Percentiles rank a stretch among this genome's conserved stretches.
Conservation (phyloP, 2,113 vertebrate species). For the Perca flavescens region DNA sequence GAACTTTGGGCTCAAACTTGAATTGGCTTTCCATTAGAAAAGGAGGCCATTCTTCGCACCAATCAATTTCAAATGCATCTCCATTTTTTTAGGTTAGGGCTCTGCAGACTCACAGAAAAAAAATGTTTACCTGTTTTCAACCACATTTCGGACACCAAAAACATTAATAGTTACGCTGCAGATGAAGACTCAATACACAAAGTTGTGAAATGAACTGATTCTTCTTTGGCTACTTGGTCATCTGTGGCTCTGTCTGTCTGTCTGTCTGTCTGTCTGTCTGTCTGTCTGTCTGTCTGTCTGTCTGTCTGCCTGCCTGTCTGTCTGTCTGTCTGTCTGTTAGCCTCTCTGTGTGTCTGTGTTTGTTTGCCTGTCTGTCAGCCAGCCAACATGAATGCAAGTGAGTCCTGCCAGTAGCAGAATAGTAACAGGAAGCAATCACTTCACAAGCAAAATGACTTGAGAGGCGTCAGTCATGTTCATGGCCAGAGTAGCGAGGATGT, state of each 20-base stretch:
- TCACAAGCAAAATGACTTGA: slow-evolving; percentile 38
- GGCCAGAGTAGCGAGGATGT: slow-evolving; percentile 19
- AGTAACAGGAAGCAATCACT: slow-evolving; percentile 67
- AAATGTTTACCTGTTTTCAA: not conserved
- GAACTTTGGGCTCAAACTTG: not conserved
- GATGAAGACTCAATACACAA: not conserved
- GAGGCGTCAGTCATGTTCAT: slow-evolving; percentile 36
- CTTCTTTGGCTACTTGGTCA: slow-evolving; percentile 3
- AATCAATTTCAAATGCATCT: not conserved
- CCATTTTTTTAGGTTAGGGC: too few relatives aligned
- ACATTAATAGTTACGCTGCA: not conserved
- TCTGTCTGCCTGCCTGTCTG: slow-evolving; percentile 7
- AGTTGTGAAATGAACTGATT: not conserved
- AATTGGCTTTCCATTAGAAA: not conserved
- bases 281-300: slow-evolving; percentile 2
- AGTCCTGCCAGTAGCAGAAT: slow-evolving; percentile 30
- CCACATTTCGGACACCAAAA: not conserved
- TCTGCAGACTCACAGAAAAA: not conserved
- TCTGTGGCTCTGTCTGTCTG: not conserved
- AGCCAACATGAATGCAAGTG: slow-evolving; percentile 5
- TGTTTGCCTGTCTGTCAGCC: slow-evolving; percentile 34
- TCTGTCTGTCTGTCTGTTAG: slow-evolving; percentile 1
- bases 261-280: not conserved
- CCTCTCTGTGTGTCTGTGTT: slow-evolving; percentile 11
- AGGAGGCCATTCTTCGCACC: not conserved